Conservation (phyloP, 2,113 vertebrate genomes). For the Mandrillus leucophaeus region DNA sequence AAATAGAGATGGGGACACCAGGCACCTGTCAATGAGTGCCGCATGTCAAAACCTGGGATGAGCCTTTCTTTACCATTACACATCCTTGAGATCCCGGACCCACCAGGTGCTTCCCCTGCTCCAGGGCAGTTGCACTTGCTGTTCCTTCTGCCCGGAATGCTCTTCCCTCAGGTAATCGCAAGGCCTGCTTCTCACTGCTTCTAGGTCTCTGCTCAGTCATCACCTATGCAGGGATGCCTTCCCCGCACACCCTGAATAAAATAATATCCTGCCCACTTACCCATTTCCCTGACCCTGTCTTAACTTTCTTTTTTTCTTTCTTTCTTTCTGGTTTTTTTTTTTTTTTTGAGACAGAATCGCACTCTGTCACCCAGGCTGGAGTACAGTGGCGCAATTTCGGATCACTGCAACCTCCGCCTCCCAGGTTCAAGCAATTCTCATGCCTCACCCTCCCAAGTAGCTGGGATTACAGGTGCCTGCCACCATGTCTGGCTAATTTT, state of each 20-base stretch:
- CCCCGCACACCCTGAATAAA: neutral
- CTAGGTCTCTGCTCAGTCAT: neutral
- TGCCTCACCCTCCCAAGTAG: too few relatives aligned
- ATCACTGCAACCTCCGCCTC: too few relatives aligned
- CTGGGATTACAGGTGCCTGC: too few relatives aligned
- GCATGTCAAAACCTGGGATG: neutral
- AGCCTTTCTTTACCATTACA: neutral
- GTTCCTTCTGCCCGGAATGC: neutral
- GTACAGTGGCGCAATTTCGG: fast-evolving
- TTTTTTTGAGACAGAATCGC: too few relatives aligned
- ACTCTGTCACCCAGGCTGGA: too few relatives aligned
- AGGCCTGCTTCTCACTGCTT: neutral
- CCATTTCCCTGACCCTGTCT: neutral
- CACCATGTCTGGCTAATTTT: too few relatives aligned
- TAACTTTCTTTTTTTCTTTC: too few relatives aligned
- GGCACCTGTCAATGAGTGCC: neutral
- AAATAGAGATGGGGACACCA: neutral
- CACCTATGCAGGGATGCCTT: neutral
- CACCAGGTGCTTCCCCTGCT: too few relatives aligned
- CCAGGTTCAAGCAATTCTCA: too few relatives aligned
- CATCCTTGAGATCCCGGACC: neutral
- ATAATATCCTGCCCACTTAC: neutral
- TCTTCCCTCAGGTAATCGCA: neutral
- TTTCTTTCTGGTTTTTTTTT: too few relatives aligned
- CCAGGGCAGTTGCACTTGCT: neutral